These are phyloP conservation scores for Ailuropoda melanoleuca DNA, from an alignment of 2,113 vertebrate genomes.

Conservation along the genomic window DNA sequence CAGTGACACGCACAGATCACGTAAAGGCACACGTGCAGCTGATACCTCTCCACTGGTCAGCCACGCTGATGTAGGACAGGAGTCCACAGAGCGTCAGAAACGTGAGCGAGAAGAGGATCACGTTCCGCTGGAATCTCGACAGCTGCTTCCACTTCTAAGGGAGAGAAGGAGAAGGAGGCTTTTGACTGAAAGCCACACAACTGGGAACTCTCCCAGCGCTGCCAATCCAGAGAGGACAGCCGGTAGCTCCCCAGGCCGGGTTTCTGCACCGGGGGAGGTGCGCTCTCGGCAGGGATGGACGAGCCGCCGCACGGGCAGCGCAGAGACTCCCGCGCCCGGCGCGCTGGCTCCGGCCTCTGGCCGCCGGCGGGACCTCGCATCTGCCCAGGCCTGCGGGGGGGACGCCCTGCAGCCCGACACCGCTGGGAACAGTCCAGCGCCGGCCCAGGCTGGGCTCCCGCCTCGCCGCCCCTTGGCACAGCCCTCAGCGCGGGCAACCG, in stretches of 20 bases:
- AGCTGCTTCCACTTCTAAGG: slow-evolving; percentile 96
- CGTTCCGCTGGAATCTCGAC: slow-evolving; percentile 92
- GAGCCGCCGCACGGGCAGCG: background rate
- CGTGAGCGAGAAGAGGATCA: slow-evolving; percentile 89
- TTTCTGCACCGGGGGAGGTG: rapidly evolving
- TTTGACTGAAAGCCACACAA: rapidly evolving
- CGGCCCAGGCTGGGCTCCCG: background rate
- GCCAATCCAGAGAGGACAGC: rapidly evolving
- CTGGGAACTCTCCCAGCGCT: rapidly evolving
- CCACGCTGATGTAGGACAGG: slow-evolving; percentile 83
- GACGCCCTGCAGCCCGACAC: background rate
- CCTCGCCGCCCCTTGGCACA: background rate
- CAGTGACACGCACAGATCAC: rapidly evolving
- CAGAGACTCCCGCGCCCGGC: background rate
- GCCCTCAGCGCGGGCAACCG: background rate
- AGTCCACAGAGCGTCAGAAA: slow-evolving; percentile 87
- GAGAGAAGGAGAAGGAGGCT: background rate
- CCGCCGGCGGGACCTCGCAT: background rate
- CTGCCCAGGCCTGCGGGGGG: rapidly evolving
- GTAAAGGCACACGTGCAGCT: background rate
- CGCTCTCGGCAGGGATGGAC: background rate
- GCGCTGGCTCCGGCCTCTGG: background rate
- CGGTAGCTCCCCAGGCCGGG: background rate
- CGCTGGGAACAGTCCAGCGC: background rate
- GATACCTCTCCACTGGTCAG: slow-evolving; percentile 88